These are phyloP conservation scores for Gambusia holbrooki DNA, from an alignment of 2,113 vertebrate genomes.

Conservation along the genomic window DNA sequence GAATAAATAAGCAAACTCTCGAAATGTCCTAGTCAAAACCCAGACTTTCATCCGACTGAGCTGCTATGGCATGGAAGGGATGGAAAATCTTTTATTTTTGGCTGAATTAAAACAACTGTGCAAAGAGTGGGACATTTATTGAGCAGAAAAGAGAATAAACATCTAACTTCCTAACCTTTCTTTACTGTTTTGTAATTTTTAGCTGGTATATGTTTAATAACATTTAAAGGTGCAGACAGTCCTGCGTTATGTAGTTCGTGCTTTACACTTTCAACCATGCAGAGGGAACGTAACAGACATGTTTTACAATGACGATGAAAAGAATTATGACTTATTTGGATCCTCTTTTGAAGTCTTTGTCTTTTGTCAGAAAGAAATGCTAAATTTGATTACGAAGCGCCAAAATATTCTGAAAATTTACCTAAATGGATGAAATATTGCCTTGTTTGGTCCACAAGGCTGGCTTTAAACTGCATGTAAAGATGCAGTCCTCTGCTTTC, in stretches of 20 bases:
- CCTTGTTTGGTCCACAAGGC: conserved; percentile 37
- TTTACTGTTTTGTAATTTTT: no score
- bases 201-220: no score
- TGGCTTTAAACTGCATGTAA: conserved; percentile 44
- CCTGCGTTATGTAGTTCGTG: no score
- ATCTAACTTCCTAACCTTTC: no score
- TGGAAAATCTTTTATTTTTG: no score
- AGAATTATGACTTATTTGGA: conserved; percentile 68
- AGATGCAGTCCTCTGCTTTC: conserved; percentile 48
- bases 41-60: not conserved
- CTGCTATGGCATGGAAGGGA: no score
- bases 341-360: conserved; percentile 34
- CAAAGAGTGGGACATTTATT: no score
- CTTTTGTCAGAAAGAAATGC: conserved; percentile 9
- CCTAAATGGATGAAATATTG: conserved; percentile 30
- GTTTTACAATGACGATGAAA: conserved; percentile 50
- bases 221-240: no score
- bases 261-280: conserved; percentile 13
- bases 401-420: conserved; percentile 49
- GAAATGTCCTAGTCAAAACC: not conserved
- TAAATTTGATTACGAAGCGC: conserved; percentile 41
- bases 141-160: no score
- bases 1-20: no score
- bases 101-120: no score
- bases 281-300: no score